Percentiles rank a stretch among this genome's conserved stretches.
These are phyloP conservation scores for Otolemur crassicaudatus DNA, from an alignment of 2,797 vertebrate species.

Conservation along the genomic window DNA sequence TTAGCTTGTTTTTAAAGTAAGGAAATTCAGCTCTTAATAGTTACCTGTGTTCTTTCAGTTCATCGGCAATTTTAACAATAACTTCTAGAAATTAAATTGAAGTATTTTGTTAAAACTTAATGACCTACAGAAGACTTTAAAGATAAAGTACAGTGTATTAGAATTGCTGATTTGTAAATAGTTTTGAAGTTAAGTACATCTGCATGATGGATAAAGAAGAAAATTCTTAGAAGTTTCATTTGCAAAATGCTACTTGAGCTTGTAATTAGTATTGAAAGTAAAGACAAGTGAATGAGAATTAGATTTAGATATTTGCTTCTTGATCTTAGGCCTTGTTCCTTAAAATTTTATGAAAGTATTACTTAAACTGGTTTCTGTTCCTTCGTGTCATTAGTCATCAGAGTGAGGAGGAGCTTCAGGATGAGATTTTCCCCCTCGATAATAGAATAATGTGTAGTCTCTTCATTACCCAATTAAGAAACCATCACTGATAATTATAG, in stretches of 20 bases:
- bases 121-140: neutral
- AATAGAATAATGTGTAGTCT: neutral
- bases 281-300: neutral
- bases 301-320: constrained; percentile 53
- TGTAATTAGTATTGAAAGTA: constrained; percentile 61
- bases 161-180: constrained; percentile 51
- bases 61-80: constrained; percentile 39
- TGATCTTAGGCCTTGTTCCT: neutral
- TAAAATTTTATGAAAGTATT: constrained; percentile 51
- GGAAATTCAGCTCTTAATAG: neutral
- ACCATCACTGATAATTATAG: neutral
- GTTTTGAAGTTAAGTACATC: constrained; percentile 33
- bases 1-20: constrained; percentile 18
- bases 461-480: constrained; percentile 47
- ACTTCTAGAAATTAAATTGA: constrained; percentile 45
- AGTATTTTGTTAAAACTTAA: constrained; percentile 52
- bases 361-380: constrained; percentile 30
- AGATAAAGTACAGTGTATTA: neutral
- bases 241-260: constrained; percentile 26
- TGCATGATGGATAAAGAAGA: constrained; percentile 3
- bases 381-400: constrained; percentile 39
- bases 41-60: constrained; percentile 40
- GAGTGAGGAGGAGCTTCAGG: constrained; percentile 28
- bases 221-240: constrained; percentile 12
- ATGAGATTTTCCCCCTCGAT: neutral